Evolutionary conservation across 1,140 invertebrate genomes (phyloP).

Genomic region (Drosophila nikananu): DNA sequence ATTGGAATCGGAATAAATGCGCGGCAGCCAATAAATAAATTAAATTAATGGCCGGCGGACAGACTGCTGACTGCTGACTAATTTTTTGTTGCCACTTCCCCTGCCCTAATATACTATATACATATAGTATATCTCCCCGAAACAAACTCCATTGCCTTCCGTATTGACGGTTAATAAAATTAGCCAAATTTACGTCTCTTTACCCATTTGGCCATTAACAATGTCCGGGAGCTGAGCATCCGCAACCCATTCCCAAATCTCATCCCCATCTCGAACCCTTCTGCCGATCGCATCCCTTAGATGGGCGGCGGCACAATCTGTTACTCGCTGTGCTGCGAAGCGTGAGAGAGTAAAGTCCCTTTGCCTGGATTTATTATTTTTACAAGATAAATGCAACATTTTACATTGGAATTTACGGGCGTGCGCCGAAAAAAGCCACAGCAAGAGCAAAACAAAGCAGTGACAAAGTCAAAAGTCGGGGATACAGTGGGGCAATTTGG

Average conservation of each 20-base stretch:
- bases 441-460: conserved; percentile 46
- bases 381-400: conserved; percentile 84
- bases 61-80: conserved; percentile 36
- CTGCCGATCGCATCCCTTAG: conserved; percentile 28
- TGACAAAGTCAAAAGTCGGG: conserved; percentile 65
- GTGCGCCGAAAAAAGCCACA: conserved; percentile 58
- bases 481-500: conserved; percentile 52
- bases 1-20: conserved; percentile 64
- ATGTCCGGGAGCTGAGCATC: conserved; percentile 19
- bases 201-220: conserved; percentile 67
- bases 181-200: conserved; percentile 74
- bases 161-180: conserved; percentile 71
- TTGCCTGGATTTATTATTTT: conserved; percentile 80
- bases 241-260: conserved; percentile 4
- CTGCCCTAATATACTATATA: not conserved
- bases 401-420: conserved; percentile 79
- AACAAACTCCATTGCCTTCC: conserved; percentile 8
- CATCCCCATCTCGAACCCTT: conserved; percentile 27
- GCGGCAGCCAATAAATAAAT: conserved; percentile 83
- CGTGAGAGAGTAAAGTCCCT: conserved; percentile 77
- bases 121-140: not conserved
- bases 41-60: conserved; percentile 70
- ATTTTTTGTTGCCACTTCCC: conserved; percentile 35
- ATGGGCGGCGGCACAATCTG: conserved; percentile 21
- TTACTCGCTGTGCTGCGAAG: conserved; percentile 59